Base-by-base conservation (phyloP, 2,113 vertebrate species). In the Theristicus caerulescens region DNA sequence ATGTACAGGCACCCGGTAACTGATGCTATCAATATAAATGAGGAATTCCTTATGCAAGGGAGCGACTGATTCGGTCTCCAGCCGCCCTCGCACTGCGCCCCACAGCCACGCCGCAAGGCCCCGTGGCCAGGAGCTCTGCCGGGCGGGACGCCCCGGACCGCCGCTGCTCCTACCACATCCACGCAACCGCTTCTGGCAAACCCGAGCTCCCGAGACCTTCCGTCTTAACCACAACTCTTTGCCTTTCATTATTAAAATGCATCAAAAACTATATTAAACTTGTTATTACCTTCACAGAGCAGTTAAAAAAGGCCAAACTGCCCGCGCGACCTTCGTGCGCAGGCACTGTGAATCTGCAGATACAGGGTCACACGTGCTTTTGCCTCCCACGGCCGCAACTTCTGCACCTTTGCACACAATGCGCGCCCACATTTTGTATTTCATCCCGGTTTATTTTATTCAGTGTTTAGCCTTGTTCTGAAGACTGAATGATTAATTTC, bases 351-450 rank as follows among this genome's bases (percentile, higher is more conserved):
- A 12, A 6, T 9, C 49, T 14, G 40, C 40, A 16, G 19, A 11
- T 0, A 21, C 20, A 13, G 0, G 5, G 42, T 16, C 70, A 38
- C 22, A 4, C 36, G 3, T 1, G 10, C 44, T 16, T 34, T 8
- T 6, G 31, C 54, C 44, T 46, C 55, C 83, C 47, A 19, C 62
- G 12, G 61, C 51, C 5, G 5, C 38, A 44, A 1, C 38, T 22
- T 21, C 65, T 6, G 34, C 62, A 10, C 47, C 54, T 38, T 13
- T 3, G 29, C 22, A 11, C 2, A 6, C 14, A 14, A 34, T 16
- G 4, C 1, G 5, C 6, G 22, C 52, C 47, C 49, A 42, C 1
- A 0, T 2, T 13, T 58, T 51, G 26, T 19, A 32, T 7, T 10
- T 21, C 6, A 4, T 10, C 34, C n/a, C 51, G 6, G 13, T 25